Evolutionary conservation across 2,888 invertebrate genomes (phyloP), one percentile per base, ranked within the genome.

Genomic region (Torymus aiolomorphi): DNA sequence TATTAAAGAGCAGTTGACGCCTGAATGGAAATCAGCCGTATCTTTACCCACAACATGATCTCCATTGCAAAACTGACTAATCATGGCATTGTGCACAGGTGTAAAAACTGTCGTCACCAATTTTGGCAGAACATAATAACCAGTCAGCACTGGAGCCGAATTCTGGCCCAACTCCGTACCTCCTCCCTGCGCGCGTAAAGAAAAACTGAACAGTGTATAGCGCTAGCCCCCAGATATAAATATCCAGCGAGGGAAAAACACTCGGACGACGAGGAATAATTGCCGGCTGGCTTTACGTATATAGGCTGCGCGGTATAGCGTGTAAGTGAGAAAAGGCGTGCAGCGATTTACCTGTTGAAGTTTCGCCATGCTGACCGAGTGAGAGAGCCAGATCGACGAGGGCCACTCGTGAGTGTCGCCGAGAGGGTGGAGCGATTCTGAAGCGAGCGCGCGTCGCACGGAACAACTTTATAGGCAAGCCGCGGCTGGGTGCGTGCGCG

Each of bases 381-480:
- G 42, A 42, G 72, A 80, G 82, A 80, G 82, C 16, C 42, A 42
- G 42, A 63, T 20, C 42, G 82, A 80, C 52, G 69, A 78, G 24
- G 54, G 31, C 51, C 75, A 80, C 84, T 42, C 42, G 42, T 63
- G 79, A 76, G 76, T 76, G 78, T 77, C 81, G 70, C 88, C 87
- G 85, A 89, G 85, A 89, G 89, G 89, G 89, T 89, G 87, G 87
- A 89, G 86, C 83, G 88, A 24, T 86, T 90, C 89, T 90, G 90
- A 89, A 84, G 85, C 88, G 88, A 88, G 87, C 89, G 88, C 89
- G 89, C 88, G 88, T 84, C 84, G 84, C 85, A 84, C 85, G 85
- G 85, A 86, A 87, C 88, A 88, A 89, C 87, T 90, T 90, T 90
- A 90, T 90, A 90, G 88, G 84, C 85, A 74, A 80, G 83, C 42